A percentile compares a stretch with the other conserved stretches of the same genome.
Conservation (phyloP, 2,797 vertebrate species). For the Crocidura indochinensis region DNA sequence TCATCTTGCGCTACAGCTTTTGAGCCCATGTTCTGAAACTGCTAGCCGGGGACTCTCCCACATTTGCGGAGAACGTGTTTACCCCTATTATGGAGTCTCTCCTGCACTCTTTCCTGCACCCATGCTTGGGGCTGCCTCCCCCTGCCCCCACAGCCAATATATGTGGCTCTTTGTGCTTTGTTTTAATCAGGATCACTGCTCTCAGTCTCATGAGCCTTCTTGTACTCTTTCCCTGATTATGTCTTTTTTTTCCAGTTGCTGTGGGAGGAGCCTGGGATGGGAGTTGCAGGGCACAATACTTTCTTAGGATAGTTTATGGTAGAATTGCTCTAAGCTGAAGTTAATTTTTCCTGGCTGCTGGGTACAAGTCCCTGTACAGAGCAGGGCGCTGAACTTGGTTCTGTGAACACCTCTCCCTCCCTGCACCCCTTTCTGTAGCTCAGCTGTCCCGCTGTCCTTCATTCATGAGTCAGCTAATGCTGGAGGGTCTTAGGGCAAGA, state of each 20-base stretch:
- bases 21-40: background rate
- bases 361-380: background rate
- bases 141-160: too few relatives aligned
- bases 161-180: background rate
- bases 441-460: background rate
- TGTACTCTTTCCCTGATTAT: too few relatives aligned
- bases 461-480: too few relatives aligned
- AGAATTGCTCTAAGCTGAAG: background rate
- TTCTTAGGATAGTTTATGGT: background rate
- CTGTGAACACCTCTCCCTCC: background rate
- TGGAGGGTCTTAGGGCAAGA: conserved; percentile 26
- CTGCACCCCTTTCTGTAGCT: too few relatives aligned
- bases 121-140: too few relatives aligned
- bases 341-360: too few relatives aligned
- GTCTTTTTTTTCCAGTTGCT: background rate
- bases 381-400: background rate
- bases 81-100: background rate
- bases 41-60: background rate
- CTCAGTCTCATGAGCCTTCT: too few relatives aligned
- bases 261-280: background rate
- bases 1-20: background rate
- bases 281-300: too few relatives aligned
- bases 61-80: background rate
- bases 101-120: background rate
- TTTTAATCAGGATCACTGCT: background rate